Base-by-base conservation (phyloP, 2,888 invertebrate species). In the Noctua comes region DNA sequence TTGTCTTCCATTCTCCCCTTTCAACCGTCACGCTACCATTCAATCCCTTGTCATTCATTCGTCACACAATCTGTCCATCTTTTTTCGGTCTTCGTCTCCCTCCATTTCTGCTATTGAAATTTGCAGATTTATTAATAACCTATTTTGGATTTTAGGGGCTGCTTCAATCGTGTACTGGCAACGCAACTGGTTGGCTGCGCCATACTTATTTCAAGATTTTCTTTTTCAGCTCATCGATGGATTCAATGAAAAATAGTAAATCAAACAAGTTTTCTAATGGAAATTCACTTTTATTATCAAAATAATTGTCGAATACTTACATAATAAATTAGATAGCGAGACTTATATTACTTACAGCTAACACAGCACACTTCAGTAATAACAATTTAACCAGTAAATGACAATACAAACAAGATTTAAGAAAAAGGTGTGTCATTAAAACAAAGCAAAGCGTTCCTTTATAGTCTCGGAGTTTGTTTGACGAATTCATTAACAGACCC, bases 391-490 rank as follows among this genome's bases (percentile, higher is more conserved):
- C 21, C 13, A 54, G 24, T 46, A 36, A 64, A 31, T 40, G 18
- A 82, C n/a, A 43, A 24, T 16, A 66, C 27, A 54, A 51, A 43
- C 7, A 59, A 46, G 1, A 66, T 59, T 51, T 65, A 48, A 24
- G 59, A 68, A 83, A 81, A 73, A 65, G 0, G 31, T 65, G 31
- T 66, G 40, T 66, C n/a, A 51, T 70, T 73, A 62, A 79, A 70
- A 83, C 84, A 79, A 84, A 79, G 66, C 36, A 70, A 59, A 76
- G 16, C 24, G 64, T 82, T 83, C 70, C 57, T 82, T 82, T 77
- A 66, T 86, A 76, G 64, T 80, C 68, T 73, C 77, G 11, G 43
- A 77, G 62, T 69, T 78, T 80, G 76, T 77, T 86, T 85, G 70
- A 74, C 51, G 48, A 76, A 76, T 74, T 76, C 18, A 76, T 84